Evolutionary conservation across 2,888 invertebrate species (phyloP).

Genomic region (Drosophila quasianomalipes): DNA sequence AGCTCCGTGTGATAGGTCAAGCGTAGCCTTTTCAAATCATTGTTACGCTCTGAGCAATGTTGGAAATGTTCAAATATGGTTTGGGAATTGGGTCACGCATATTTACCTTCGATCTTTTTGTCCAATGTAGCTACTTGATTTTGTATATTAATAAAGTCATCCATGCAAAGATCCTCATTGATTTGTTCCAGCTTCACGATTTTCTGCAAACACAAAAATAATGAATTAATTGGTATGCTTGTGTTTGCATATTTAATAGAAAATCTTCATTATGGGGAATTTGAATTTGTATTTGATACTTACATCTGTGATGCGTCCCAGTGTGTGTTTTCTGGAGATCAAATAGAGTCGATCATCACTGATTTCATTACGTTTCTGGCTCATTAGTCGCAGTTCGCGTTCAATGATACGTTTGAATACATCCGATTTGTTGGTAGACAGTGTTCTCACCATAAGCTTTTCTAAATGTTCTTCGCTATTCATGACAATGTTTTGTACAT

Average conservation of each 20-base stretch:
- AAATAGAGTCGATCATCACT: conserved; percentile 67
- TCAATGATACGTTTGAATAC: conserved; percentile 16
- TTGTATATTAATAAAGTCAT: conserved; percentile 75
- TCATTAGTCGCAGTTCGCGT: conserved; percentile 48
- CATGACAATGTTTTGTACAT: conserved; percentile 8
- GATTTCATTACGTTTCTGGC: conserved; percentile 69
- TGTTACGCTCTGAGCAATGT: conserved; percentile 69
- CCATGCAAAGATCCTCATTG: conserved; percentile 73
- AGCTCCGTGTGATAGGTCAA: conserved; percentile 68
- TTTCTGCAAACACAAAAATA: conserved; percentile 56
- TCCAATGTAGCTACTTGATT: conserved; percentile 74
- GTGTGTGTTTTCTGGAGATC: conserved; percentile 70
- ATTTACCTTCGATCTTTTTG: conserved; percentile 83
- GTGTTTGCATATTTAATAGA: not conserved
- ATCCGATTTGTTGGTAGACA: conserved; percentile 27
- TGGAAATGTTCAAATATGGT: not conserved
- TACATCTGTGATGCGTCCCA: conserved; percentile 65
- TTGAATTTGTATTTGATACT: conserved; percentile 8
- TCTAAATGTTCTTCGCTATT: conserved; percentile 43
- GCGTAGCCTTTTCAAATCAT: conserved; percentile 71
- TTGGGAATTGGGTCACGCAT: accelerated
- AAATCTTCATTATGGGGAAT: not conserved
- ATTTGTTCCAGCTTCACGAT: conserved; percentile 73
- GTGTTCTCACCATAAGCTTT: not conserved
- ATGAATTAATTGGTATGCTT: not conserved